Base-by-base conservation (phyloP, 2,113 vertebrate genomes). In the Ammodytes dubius region DNA sequence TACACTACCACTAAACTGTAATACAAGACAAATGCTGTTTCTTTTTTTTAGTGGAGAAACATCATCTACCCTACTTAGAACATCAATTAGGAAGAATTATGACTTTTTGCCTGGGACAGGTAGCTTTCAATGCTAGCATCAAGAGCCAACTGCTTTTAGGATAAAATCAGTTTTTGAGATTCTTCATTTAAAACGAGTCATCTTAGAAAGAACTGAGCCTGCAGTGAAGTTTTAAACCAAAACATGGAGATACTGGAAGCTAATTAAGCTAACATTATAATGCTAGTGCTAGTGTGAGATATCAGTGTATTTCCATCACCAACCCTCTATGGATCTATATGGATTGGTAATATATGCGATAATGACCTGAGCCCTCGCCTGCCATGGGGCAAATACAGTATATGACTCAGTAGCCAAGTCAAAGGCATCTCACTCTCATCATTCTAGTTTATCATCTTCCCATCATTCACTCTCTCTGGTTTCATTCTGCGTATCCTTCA, bases 401-500 rank as follows among this genome's bases (percentile, higher is more conserved):
- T 70, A 60, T 69, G 68, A 82, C 40, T 83, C 54, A 56, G 39
- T 39, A 70, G 60, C 54, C 2, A 14, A 80, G 47, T 13, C 7
- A 75, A 50, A 69, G 6, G 40, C 17, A 74, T 56, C 74, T 42
- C 47, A 13, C 27, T 83, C 49, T 71, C 7, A 27, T 69, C 66
- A 58, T 43, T 74, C 56, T 74, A 63, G 76, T 73, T 65, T 54
- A 75, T 69, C 49, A 71, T 60, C 58, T 75, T 63, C n/a, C 46
- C 40, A 53, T 87, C 67, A 56, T 69, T 87, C 59, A 81, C 72
- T 77, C 70, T 75, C 78, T 83, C 81, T 17, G 70, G 39, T 87
- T 88, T 74, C 79, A 79, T 70, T 84, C 87, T 67, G 67, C 76
- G 57, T 79, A 66, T 81, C 57, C 53, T 63, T 63, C 53, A 67